phyloP scores from a whole-genome alignment of 53 echinoderm and acorn worm genomes.

The Luidia sarsii region DNA sequence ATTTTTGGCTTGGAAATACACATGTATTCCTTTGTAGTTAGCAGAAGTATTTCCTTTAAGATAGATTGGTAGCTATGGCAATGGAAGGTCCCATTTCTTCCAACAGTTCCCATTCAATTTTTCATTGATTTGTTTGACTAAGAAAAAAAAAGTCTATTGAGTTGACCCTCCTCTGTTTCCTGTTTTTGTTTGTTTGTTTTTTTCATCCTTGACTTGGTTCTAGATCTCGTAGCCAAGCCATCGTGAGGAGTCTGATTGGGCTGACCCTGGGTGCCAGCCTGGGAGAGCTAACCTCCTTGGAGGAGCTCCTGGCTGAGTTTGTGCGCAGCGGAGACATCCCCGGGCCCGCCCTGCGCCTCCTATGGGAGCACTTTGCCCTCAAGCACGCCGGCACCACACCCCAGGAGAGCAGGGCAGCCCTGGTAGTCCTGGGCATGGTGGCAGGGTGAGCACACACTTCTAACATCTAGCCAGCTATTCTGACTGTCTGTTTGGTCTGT shows the following conservation, averaged over 20 bases:
- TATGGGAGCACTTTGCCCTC: constrained; percentile 96
- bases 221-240: constrained; percentile 75
- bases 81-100: no score
- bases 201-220: neutral
- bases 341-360: constrained; percentile 75
- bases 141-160: no score
- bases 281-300: constrained; percentile 91
- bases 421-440: constrained; percentile 88
- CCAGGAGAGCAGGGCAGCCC: constrained; percentile 81
- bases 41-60: no score
- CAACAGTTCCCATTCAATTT: no score
- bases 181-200: no score
- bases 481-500: no score
- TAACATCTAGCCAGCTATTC: no score
- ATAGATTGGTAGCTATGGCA: no score
- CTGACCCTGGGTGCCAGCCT: constrained; percentile 90
- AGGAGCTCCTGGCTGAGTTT: constrained; percentile 88
- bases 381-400: constrained; percentile 81
- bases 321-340: constrained; percentile 78
- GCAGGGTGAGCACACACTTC: constrained; percentile 90
- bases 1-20: no score
- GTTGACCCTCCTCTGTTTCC: no score
- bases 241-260: constrained; percentile 82
- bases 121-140: no score
- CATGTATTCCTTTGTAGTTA: no score